These are phyloP conservation scores for Actinemys pallida DNA, from an alignment of 2,113 vertebrate species.

Conservation along the genomic window DNA sequence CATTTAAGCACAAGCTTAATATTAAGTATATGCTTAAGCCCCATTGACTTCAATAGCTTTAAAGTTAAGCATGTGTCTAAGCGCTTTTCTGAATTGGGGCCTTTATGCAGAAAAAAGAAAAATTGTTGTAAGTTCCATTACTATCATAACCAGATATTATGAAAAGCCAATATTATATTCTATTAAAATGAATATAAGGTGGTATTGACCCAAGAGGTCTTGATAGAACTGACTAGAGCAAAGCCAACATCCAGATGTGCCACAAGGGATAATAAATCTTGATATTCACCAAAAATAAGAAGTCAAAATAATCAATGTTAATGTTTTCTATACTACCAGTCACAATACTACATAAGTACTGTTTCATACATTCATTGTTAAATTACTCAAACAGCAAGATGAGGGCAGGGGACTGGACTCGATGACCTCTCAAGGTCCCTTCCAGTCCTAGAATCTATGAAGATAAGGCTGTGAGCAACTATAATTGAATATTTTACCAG, in stretches of 20 bases:
- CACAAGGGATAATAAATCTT: neutral
- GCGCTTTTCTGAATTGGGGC: neutral
- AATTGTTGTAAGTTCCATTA: neutral
- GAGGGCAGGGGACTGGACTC: no score
- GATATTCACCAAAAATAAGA: neutral
- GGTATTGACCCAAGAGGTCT: neutral
- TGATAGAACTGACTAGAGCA: neutral
- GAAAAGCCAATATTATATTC: neutral
- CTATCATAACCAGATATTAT: neutral
- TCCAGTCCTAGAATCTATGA: no score
- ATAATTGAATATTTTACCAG: neutral
- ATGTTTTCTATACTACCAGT: neutral
- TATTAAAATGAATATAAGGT: fast-evolving
- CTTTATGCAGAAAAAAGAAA: neutral
- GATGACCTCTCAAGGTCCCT: no score
- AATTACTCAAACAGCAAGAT: neutral
- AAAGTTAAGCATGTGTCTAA: neutral
- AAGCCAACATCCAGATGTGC: neutral
- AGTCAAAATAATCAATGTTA: neutral
- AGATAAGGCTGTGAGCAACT: neutral
- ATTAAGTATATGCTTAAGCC: neutral
- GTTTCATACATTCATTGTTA: neutral
- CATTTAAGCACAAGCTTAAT: neutral
- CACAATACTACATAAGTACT: neutral
- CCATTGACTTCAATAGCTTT: neutral